These are phyloP conservation scores for Standfussiana lucernea DNA, from an alignment of 2,888 invertebrate species.

Conservation along the genomic window DNA sequence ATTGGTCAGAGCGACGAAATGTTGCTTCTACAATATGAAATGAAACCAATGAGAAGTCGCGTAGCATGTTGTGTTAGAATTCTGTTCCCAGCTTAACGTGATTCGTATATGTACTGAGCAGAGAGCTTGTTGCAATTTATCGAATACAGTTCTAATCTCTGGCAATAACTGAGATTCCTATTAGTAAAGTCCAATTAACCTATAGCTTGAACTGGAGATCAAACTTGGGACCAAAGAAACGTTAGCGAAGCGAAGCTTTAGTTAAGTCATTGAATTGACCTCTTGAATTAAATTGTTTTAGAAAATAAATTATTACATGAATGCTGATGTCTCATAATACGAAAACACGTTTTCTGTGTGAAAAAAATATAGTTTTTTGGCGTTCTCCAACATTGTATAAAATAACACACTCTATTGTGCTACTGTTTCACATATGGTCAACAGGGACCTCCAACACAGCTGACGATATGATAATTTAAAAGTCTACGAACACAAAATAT, in stretches of 20 bases:
- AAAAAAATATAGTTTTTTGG: not conserved
- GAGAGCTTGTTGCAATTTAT: constrained; percentile 62
- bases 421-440: not conserved
- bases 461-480: not conserved
- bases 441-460: not conserved
- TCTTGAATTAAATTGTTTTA: not conserved
- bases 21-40: not conserved
- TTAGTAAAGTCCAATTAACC: constrained; percentile 64
- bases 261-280: constrained; percentile 22
- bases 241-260: constrained; percentile 23
- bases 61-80: not conserved
- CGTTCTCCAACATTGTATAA: not conserved
- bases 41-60: constrained; percentile 14
- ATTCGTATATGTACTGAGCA: constrained; percentile 41
- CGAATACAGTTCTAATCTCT: constrained; percentile 55
- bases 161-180: constrained; percentile 63
- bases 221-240: constrained; percentile 36
- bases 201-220: constrained; percentile 59
- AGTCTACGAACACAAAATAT: not conserved
- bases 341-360: not conserved
- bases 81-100: constrained; percentile 24
- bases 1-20: constrained; percentile 21
- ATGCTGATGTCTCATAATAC: not conserved
- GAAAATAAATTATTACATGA: not conserved
- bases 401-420: not conserved